phyloP scores from a whole-genome alignment of 2,113 vertebrate species.

The Paramormyrops kingsleyae region DNA sequence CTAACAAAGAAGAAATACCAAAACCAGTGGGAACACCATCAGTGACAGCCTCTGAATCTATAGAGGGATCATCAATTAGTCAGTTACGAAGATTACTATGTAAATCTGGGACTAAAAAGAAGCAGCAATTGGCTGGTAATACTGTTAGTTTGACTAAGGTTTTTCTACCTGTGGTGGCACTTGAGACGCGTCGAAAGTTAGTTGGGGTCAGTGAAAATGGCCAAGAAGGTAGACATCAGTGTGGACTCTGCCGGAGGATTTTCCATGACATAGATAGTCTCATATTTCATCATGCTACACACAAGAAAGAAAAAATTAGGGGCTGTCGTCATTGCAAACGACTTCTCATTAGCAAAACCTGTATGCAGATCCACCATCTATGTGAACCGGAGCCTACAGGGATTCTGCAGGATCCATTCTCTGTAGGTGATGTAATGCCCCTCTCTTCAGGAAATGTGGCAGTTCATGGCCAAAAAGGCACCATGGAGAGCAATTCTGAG shows the following conservation, averaged over 20 bases:
- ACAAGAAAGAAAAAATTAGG: constrained; percentile 63
- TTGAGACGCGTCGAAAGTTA: constrained; percentile 65
- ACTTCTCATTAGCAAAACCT: constrained; percentile 54
- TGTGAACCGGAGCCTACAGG: constrained; percentile 37
- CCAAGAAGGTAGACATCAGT: constrained; percentile 52
- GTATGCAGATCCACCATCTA: constrained; percentile 51
- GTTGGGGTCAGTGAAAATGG: constrained; percentile 39
- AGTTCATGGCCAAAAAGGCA: constrained; percentile 29
- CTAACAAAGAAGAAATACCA: constrained; percentile 19
- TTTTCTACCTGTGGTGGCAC: constrained; percentile 63
- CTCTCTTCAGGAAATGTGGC: constrained; percentile 33
- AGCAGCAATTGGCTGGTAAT: constrained; percentile 33
- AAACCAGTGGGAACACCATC: constrained; percentile 35
- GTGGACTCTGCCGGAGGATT: constrained; percentile 56
- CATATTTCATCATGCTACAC: constrained; percentile 62
- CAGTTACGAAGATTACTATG: constrained; percentile 45
- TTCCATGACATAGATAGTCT: constrained; percentile 55
- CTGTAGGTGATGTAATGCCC: constrained; percentile 28
- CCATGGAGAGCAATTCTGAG: neutral
- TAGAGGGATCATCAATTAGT: constrained; percentile 37
- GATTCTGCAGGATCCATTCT: constrained; percentile 16
- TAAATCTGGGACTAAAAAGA: constrained; percentile 44
- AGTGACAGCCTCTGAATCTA: neutral
- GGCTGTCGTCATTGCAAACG: constrained; percentile 60
- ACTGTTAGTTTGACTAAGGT: constrained; percentile 55